Conservation (phyloP, 2,797 vertebrate genomes). For the Enteromius mattozi region DNA sequence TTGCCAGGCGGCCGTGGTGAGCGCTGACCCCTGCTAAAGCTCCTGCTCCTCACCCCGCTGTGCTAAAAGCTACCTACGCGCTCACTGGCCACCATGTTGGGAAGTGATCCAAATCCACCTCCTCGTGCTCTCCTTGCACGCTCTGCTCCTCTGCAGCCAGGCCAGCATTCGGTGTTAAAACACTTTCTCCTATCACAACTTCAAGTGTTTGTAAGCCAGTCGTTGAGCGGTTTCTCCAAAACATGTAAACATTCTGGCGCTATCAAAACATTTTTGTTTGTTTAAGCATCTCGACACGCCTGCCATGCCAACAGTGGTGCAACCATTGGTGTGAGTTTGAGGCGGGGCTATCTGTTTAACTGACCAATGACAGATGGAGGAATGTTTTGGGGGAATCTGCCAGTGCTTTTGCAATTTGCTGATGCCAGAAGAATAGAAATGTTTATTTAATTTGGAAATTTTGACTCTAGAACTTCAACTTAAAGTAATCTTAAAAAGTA, state of each 20-base stretch:
- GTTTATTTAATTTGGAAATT: background rate
- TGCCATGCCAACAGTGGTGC: background rate
- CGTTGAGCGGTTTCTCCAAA: background rate
- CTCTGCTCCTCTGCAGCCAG: slow-evolving; percentile 51
- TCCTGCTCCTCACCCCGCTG: slow-evolving; percentile 66
- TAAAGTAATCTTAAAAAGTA: background rate
- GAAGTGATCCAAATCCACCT: slow-evolving; percentile 74
- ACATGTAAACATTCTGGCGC: background rate
- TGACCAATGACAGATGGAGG: background rate
- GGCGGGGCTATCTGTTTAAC: background rate
- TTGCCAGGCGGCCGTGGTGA: slow-evolving; percentile 66
- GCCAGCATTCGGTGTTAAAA: slow-evolving; percentile 36
- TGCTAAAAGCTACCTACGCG: slow-evolving; percentile 78
- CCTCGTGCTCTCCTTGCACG: background rate
- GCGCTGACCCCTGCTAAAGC: slow-evolving; percentile 72
- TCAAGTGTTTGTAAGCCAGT: background rate
- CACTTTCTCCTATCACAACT: background rate
- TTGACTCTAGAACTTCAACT: background rate
- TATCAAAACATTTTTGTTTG: background rate
- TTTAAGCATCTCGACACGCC: background rate
- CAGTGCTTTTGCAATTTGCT: background rate
- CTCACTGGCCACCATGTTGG: slow-evolving; percentile 71
- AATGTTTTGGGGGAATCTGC: background rate
- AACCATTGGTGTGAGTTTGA: slow-evolving; percentile 2
- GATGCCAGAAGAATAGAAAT: background rate